phyloP scores from a whole-genome alignment of 2,888 invertebrate species.

The Tinea semifulvella region DNA sequence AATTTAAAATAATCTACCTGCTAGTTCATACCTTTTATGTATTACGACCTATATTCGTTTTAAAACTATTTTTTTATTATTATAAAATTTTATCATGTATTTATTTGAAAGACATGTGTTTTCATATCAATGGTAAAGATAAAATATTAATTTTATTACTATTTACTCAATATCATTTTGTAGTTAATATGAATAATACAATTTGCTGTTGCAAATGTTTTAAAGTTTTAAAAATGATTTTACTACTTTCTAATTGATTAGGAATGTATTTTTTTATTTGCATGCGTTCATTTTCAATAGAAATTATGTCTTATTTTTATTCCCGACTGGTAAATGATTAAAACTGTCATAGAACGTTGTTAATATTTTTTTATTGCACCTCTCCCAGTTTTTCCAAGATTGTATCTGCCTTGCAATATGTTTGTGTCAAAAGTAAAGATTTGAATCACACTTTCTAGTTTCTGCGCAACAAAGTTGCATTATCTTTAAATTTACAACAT shows the following conservation, averaged over 20 bases:
- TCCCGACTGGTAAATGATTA: conserved; percentile 52
- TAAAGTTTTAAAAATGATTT: conserved; percentile 12
- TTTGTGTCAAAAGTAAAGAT: too few relatives aligned
- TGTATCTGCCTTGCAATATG: too few relatives aligned
- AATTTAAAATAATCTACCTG: conserved; percentile 28
- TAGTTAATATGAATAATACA: too few relatives aligned
- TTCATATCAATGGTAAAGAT: neutral
- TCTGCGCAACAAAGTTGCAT: too few relatives aligned
- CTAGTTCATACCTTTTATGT: neutral
- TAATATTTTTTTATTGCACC: conserved; percentile 6
- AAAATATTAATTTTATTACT: conserved; percentile 20
- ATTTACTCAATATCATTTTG: conserved; percentile 33
- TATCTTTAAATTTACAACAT: too few relatives aligned
- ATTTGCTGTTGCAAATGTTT: conserved; percentile 19
- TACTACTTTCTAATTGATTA: neutral
- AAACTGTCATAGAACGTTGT: conserved; percentile 25
- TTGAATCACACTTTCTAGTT: too few relatives aligned
- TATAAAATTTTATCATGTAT: conserved; percentile 6
- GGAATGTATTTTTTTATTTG: conserved; percentile 9
- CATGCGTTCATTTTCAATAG: conserved; percentile 32
- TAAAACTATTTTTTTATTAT: conserved; percentile 11
- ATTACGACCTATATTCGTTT: neutral
- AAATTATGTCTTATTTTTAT: conserved; percentile 48
- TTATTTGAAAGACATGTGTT: conserved; percentile 5
- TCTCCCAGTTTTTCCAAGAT: neutral